phyloP scores from a whole-genome alignment of 1,140 invertebrate species.

The Hylaeus anthracinus region DNA sequence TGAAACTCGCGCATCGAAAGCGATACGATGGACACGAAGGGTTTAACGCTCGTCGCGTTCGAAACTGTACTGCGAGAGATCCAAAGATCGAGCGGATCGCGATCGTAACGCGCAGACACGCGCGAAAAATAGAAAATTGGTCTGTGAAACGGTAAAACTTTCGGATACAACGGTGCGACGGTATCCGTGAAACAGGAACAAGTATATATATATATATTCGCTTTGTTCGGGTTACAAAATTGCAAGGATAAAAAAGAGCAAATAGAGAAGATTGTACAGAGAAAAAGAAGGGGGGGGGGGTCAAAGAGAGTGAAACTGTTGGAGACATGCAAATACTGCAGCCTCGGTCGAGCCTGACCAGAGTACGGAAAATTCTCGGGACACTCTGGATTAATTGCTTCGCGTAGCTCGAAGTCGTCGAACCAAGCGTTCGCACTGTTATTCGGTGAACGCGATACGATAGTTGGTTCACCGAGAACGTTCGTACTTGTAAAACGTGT shows the following conservation, averaged over 20 bases:
- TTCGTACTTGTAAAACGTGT: not conserved
- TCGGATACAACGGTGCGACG: not conserved
- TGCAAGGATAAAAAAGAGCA: conserved; percentile 29
- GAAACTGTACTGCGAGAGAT: too few species aligned
- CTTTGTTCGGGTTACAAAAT: not conserved
- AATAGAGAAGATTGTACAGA: conserved; percentile 39
- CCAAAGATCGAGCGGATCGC: not conserved
- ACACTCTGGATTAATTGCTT: not conserved
- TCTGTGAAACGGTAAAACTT: not conserved
- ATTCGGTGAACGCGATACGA: not conserved
- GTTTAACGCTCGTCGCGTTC: too few species aligned
- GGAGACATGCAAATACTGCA: conserved; percentile 70
- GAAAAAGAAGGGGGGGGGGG: conserved; percentile 18
- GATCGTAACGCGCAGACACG: conserved; percentile 5
- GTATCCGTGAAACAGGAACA: conserved; percentile 5
- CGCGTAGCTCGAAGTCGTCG: not conserved
- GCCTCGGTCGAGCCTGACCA: conserved; percentile 57
- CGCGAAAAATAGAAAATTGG: not conserved
- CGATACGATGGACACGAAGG: too few species aligned
- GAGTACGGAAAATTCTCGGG: conserved; percentile 16
- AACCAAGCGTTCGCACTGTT: not conserved
- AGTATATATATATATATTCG: not conserved
- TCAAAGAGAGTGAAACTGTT: conserved; percentile 33
- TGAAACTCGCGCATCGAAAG: too few species aligned
- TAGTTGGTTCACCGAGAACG: not conserved